Evolutionary conservation across 2,888 invertebrate genomes (phyloP).

Genomic region (Chymomyza caudatula): DNA sequence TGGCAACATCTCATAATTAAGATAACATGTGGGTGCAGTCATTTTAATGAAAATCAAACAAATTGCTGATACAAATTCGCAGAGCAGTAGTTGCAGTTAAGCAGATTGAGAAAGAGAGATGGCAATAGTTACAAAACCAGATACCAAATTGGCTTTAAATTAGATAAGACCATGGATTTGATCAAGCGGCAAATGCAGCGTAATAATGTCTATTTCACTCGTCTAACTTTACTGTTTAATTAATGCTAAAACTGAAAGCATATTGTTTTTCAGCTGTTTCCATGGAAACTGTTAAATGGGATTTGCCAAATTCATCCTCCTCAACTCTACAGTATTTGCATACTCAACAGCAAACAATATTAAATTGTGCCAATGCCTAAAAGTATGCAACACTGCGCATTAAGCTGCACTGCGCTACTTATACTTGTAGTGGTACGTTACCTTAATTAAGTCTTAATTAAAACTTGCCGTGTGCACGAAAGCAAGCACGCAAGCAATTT

Average conservation of each 20-base stretch:
- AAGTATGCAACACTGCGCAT: constrained; percentile 35
- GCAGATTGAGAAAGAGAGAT: neutral
- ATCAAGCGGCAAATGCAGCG: neutral
- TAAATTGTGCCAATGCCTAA: constrained; percentile 37
- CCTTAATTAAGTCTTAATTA: constrained; percentile 60
- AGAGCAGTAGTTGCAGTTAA: neutral
- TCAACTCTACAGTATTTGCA: neutral
- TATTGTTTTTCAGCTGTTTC: constrained; percentile 7
- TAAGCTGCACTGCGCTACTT: constrained; percentile 32
- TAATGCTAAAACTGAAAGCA: constrained; percentile 15
- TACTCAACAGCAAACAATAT: neutral
- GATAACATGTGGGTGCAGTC: constrained; percentile 56
- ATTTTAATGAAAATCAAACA: constrained; percentile 67
- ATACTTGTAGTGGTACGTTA: neutral
- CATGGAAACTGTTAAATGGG: constrained; percentile 13
- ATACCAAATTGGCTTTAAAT: neutral
- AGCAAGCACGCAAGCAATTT: constrained; percentile 63
- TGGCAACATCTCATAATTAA: constrained; percentile 67
- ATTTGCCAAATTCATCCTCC: neutral
- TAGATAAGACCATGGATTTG: neutral
- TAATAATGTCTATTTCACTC: neutral
- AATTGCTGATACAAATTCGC: constrained; percentile 17
- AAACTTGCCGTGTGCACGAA: constrained; percentile 39
- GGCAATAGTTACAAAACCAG: constrained; percentile 14
- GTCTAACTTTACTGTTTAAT: constrained; percentile 40